Evolutionary conservation across 2,113 vertebrate genomes (phyloP), one percentile per base, ranked within the genome.

Genomic region (Argyrosomus japonicus): DNA sequence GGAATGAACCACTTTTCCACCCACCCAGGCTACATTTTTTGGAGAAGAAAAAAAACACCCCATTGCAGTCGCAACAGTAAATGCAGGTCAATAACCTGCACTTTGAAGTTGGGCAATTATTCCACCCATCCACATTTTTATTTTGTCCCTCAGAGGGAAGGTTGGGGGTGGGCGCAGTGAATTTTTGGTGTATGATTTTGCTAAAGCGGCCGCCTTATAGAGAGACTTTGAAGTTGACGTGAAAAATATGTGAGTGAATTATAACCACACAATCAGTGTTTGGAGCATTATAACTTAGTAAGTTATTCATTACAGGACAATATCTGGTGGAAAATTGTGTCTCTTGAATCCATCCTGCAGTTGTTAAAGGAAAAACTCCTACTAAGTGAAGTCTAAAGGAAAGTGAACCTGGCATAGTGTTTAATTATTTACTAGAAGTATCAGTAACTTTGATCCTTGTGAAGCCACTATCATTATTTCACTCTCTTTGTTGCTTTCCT

Each of bases 101-200:
- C 89, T 93, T 93, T 93, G 90, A 94, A 92, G 92, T 91, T n/a
- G 11, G 79, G 78, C 90, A 92, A 93, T 92, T 92, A 91, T 91
- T 89, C 82, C 80, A 90, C 87, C 81, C 77, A 73, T 92, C 73
- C 81, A 82, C 82, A 61, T 89, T 91, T 91, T 88, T 89, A 90
- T 91, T 86, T 81, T 86, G 74, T 75, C 84, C 79, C 83, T 87
- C 75, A 83, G 77, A 87, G 83, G 78, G 57, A 53, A 67, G 56
- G 18, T 36, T 36, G 72, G 75, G 78, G 68, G 50, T 25, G 62
- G 53, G 77, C 25, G 45, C 17, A 17, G 61, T 25, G 68, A 61
- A 65, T 70, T 82, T 81, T 84, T 72, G 76, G 51, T 85, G 72
- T 87, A 86, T 88, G 79, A 84, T 90, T 88, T 87, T 83, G 56